Evolutionary conservation across 2,113 vertebrate genomes (phyloP).

Genomic region (Nothoprocta pentlandii): DNA sequence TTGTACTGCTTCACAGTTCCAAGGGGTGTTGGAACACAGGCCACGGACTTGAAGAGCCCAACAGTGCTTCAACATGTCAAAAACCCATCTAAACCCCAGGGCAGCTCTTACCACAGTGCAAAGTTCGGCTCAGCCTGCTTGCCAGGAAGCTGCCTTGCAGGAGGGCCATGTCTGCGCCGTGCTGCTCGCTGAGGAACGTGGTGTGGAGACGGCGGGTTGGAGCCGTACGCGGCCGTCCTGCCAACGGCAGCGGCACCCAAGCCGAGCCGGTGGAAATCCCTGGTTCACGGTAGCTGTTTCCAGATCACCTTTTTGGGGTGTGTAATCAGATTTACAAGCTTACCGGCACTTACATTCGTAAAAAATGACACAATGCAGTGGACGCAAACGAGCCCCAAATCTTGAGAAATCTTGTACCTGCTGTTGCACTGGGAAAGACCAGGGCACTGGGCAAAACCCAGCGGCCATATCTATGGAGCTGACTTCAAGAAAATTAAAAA

Average conservation of each 20-base stretch:
- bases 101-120: not conserved
- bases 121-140: not conserved
- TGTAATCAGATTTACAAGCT: not conserved
- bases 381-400: not conserved
- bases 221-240: fast-evolving
- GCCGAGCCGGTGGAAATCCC: not conserved
- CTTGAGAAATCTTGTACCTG: not conserved
- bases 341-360: not conserved
- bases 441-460: slow-evolving; percentile 57
- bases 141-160: not conserved
- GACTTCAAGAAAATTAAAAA: not conserved
- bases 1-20: not conserved
- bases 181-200: not conserved
- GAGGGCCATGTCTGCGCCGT: not conserved
- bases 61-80: not conserved
- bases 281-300: not conserved
- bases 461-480: not conserved
- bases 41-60: not conserved
- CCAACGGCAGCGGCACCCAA: not conserved
- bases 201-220: fast-evolving
- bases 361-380: not conserved
- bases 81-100: not conserved
- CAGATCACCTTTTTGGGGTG: not conserved
- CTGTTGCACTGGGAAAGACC: slow-evolving; percentile 49
- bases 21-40: not conserved